A percentile compares a stretch with the other conserved stretches of the same genome.
Evolutionary conservation across 1,140 invertebrate species (phyloP).

Genomic region (Uloborus diversus): DNA sequence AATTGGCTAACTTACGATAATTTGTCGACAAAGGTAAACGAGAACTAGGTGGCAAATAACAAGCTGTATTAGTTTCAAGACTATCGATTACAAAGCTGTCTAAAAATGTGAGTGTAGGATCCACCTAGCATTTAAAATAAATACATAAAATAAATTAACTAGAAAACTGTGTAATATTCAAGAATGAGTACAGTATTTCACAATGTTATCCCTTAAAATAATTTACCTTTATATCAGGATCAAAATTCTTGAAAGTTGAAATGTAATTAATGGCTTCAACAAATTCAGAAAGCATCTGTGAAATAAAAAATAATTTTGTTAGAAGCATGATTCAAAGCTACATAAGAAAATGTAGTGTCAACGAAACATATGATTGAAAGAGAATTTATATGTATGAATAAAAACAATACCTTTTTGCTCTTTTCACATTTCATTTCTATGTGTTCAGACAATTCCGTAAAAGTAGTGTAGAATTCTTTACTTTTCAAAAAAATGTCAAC

Average conservation of each 20-base stretch:
- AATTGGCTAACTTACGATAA: slow-evolving; percentile 7
- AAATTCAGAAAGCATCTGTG: slow-evolving; percentile 12
- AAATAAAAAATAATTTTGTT: neutral
- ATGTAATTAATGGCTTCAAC: neutral
- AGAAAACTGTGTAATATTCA: too few relatives aligned
- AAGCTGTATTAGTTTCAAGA: slow-evolving; percentile 5
- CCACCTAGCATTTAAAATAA: slow-evolving; percentile 14
- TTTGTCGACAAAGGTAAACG: neutral
- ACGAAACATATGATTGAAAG: neutral
- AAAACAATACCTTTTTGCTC: slow-evolving; percentile 5
- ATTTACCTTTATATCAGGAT: neutral
- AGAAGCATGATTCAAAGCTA: neutral
- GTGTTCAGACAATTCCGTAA: neutral
- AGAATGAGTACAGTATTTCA: too few relatives aligned
- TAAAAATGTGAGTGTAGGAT: slow-evolving; percentile 42
- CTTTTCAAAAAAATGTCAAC: slow-evolving; percentile 11
- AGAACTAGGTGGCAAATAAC: slow-evolving; percentile 15
- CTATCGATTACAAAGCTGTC: slow-evolving; percentile 26
- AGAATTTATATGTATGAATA: neutral
- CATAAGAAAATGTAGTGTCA: neutral
- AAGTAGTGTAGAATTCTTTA: slow-evolving; percentile 4
- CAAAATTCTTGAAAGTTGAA: neutral
- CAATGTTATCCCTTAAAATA: too few relatives aligned
- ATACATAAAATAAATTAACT: too few relatives aligned
- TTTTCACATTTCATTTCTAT: neutral